phyloP scores from a whole-genome alignment of 2,888 invertebrate species.

The Blastobasis adustella region DNA sequence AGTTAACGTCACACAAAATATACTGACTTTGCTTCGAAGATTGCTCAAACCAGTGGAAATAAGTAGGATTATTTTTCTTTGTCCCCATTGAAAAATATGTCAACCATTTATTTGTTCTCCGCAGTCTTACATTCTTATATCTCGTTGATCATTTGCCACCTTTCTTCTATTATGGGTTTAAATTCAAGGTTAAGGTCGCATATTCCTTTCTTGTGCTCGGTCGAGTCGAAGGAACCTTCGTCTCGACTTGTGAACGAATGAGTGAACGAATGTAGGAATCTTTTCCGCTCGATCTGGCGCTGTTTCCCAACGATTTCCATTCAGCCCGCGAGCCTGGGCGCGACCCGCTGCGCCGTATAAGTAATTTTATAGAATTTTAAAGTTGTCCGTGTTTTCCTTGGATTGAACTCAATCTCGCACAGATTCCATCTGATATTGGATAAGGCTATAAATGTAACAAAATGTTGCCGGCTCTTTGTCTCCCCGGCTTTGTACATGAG shows the following conservation, averaged over 20 bases:
- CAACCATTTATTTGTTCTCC: no score
- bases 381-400: conserved; percentile 4
- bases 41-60: no score
- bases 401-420: conserved; percentile 1
- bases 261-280: conserved; percentile 25
- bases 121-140: no score
- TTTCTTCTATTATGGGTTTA: background rate
- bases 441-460: background rate
- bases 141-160: background rate
- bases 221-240: conserved; percentile 2
- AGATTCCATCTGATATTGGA: background rate
- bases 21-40: no score
- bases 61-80: no score
- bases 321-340: conserved; percentile 16
- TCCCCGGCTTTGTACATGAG: no score
- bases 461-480: background rate
- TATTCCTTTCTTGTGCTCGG: conserved; percentile 1
- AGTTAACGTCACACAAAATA: no score
- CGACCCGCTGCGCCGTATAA: conserved; percentile 16
- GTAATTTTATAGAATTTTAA: conserved; percentile 18
- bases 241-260: conserved; percentile 20
- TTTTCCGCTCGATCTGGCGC: conserved; percentile 28
- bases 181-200: conserved; percentile 1
- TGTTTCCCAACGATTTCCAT: conserved; percentile 46
- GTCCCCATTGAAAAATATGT: no score